Conservation (phyloP, 1,140 invertebrate species). For the Zaprionus africanus region DNA sequence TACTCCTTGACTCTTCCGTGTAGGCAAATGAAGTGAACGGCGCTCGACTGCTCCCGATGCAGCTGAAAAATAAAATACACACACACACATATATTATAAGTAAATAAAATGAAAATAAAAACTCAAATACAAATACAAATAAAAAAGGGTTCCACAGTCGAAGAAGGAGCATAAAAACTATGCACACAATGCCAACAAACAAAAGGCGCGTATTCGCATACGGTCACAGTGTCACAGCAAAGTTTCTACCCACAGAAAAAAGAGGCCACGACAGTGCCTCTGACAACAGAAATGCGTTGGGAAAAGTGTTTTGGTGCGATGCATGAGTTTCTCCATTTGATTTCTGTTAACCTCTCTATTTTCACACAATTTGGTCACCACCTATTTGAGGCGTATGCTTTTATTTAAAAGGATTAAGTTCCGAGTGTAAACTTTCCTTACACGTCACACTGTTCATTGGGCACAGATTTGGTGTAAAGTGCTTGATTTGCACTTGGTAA, state of each 20-base stretch:
- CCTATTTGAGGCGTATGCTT: constrained; percentile 64
- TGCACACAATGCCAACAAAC: constrained; percentile 64
- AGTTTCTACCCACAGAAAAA: constrained; percentile 58
- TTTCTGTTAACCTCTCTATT: constrained; percentile 75
- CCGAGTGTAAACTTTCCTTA: constrained; percentile 8
- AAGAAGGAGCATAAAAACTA: constrained; percentile 53
- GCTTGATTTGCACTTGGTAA: constrained; percentile 67
- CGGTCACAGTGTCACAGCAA: constrained; percentile 65
- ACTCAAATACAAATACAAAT: constrained; percentile 5
- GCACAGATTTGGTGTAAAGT: constrained; percentile 15
- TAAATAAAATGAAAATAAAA: constrained; percentile 13
- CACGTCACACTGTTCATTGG: neutral
- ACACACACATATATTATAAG: constrained; percentile 24
- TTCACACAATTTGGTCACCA: constrained; percentile 38
- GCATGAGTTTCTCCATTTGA: constrained; percentile 70
- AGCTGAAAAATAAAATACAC: constrained; percentile 51
- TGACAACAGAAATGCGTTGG: constrained; percentile 80
- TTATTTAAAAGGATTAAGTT: constrained; percentile 77
- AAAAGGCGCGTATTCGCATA: constrained; percentile 63
- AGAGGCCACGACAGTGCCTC: constrained; percentile 47
- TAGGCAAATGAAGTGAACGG: constrained; percentile 81
- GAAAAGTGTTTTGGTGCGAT: constrained; percentile 61
- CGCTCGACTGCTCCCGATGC: constrained; percentile 31
- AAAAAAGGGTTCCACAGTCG: constrained; percentile 35
- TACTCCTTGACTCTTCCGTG: constrained; percentile 71